A percentile compares a stretch with the other conserved stretches of the same genome.
These are phyloP conservation scores for Cryptocephalus primarius DNA, from an alignment of 2,888 invertebrate genomes.

Conservation along the genomic window DNA sequence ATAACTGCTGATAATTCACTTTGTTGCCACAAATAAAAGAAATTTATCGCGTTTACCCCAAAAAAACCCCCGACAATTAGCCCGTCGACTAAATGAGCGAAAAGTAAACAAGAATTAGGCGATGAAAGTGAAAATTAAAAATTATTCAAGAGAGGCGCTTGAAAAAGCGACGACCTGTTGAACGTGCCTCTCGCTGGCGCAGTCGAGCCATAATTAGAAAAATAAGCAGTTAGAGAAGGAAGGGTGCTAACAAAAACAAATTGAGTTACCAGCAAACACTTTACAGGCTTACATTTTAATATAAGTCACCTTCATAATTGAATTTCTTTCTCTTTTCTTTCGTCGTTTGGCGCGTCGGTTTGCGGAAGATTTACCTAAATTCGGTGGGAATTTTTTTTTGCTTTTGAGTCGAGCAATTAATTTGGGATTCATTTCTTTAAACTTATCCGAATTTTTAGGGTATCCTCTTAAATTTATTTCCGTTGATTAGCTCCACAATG, in stretches of 20 bases:
- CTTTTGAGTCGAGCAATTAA: no score
- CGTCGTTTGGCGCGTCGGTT: constrained; percentile 1
- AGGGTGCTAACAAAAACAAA: constrained; percentile 32
- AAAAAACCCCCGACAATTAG: no score
- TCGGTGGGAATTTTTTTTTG: background rate
- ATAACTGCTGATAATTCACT: no score
- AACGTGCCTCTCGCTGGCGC: constrained; percentile 24
- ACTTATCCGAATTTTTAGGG: no score
- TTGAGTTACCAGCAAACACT: constrained; percentile 35
- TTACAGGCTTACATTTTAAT: constrained; percentile 32
- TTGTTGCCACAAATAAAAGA: no score
- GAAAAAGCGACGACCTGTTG: constrained; percentile 1
- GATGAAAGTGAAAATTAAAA: constrained; percentile 24
- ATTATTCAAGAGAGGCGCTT: constrained; percentile 21
- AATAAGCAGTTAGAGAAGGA: constrained; percentile 25
- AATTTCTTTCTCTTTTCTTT: constrained; percentile 21
- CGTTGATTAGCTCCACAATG: no score
- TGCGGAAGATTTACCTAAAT: background rate
- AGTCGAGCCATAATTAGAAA: constrained; percentile 25
- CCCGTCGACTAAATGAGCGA: background rate
- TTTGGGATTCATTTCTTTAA: no score
- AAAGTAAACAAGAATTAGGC: background rate
- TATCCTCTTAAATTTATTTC: no score
- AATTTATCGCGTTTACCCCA: no score
- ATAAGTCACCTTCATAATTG: constrained; percentile 27